Conservation (phyloP, 2,113 vertebrate species). For the Falco punctatus region DNA sequence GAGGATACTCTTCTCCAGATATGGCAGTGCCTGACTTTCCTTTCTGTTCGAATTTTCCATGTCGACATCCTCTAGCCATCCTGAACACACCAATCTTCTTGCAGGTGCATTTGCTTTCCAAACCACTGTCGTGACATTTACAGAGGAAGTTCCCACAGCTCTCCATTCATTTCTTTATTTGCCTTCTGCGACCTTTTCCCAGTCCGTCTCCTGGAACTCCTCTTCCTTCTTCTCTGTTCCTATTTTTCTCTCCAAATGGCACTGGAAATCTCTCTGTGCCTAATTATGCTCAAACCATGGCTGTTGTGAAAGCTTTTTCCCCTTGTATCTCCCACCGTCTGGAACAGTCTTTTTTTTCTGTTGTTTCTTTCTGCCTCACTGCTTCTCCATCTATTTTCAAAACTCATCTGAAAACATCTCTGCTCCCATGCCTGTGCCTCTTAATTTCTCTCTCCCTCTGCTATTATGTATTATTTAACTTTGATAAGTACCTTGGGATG, state of each 20-base stretch:
- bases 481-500: slow-evolving; percentile 41
- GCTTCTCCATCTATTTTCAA: slow-evolving; percentile 25
- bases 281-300: neutral
- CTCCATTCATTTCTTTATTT: neutral
- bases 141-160: neutral
- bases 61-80: neutral
- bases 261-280: neutral
- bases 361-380: slow-evolving; percentile 33
- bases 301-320: neutral
- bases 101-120: neutral
- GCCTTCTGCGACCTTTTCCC: neutral
- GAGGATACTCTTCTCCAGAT: neutral
- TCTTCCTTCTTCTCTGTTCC: neutral
- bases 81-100: neutral
- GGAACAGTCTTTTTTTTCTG: neutral
- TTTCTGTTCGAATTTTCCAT: neutral
- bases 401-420: slow-evolving; percentile 51
- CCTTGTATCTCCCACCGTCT: slow-evolving; percentile 9
- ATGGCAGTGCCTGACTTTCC: neutral
- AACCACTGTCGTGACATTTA: neutral
- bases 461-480: slow-evolving; percentile 56
- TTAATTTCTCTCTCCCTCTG: slow-evolving; percentile 45
- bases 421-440: slow-evolving; percentile 2
- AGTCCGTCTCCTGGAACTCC: neutral
- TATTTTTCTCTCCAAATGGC: neutral